Conservation (phyloP, 2,797 vertebrate genomes). For the Podarcis siculus region DNA sequence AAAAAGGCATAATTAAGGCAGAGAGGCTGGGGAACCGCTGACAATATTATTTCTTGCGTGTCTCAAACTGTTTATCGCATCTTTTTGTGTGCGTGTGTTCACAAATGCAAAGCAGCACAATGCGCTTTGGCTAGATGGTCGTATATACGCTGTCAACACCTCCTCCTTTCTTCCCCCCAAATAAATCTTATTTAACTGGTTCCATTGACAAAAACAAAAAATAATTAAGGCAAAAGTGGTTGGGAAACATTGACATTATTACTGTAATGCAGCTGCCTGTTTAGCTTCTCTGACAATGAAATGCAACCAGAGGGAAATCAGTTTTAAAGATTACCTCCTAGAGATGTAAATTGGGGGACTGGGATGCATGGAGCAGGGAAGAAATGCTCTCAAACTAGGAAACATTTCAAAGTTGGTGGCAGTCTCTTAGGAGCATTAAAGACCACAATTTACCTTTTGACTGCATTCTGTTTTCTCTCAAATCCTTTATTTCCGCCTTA, state of each 20-base stretch:
- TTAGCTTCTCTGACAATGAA: constrained; percentile 73
- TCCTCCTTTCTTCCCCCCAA: constrained; percentile 17
- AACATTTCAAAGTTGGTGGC: constrained; percentile 68
- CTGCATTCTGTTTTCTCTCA: constrained; percentile 77
- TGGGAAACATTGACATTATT: constrained; percentile 71
- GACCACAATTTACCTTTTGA: constrained; percentile 80
- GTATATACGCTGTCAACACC: constrained; percentile 34
- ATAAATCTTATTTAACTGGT: constrained; percentile 76
- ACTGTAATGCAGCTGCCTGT: constrained; percentile 69
- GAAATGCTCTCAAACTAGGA: constrained; percentile 64
- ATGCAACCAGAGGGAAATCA: constrained; percentile 73
- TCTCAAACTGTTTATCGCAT: constrained; percentile 61
- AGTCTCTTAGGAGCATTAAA: constrained; percentile 77
- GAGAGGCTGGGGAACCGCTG: constrained; percentile 68
- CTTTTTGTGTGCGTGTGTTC: constrained; percentile 12
- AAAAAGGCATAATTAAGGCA: constrained; percentile 73
- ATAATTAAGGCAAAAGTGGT: constrained; percentile 77
- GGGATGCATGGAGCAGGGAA: constrained; percentile 58
- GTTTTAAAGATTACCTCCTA: constrained; percentile 74
- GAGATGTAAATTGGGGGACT: constrained; percentile 65
- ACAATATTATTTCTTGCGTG: constrained; percentile 75
- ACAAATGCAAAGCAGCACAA: constrained; percentile 22
- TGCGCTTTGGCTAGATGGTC: constrained; percentile 53
- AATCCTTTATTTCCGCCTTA: constrained; percentile 80
- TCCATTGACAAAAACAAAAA: constrained; percentile 69